Percentiles rank a stretch among this genome's conserved stretches.
Conservation (phyloP, 1,140 invertebrate species). For the Phthorimaea operculella region DNA sequence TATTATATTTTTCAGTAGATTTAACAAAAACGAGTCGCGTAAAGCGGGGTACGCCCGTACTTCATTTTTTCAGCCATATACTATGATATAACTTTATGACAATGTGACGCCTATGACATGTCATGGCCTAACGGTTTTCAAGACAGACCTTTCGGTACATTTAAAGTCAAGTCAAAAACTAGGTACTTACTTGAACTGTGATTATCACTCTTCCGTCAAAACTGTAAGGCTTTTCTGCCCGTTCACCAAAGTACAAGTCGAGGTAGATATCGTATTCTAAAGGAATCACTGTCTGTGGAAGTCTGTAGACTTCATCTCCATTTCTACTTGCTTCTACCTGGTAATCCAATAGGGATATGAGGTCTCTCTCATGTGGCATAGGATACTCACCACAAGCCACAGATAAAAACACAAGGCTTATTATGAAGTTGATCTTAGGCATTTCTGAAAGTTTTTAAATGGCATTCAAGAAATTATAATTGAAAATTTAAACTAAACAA, state of each 20-base stretch:
- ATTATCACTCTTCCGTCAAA: constrained; percentile 48
- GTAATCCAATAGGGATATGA: background rate
- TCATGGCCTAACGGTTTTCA: too few relatives aligned
- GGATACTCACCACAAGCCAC: background rate
- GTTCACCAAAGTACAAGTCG: constrained; percentile 51
- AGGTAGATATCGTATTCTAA: constrained; percentile 55
- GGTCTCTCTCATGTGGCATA: background rate
- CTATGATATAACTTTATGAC: too few relatives aligned
- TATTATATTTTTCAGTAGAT: too few relatives aligned
- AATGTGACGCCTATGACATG: too few relatives aligned
- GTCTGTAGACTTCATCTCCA: constrained; percentile 33
- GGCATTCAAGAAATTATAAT: too few relatives aligned
- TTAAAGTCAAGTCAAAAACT: too few relatives aligned
- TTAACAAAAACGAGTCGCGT: too few relatives aligned
- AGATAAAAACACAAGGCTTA: background rate
- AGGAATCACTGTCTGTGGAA: constrained; percentile 43
- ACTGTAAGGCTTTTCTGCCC: constrained; percentile 39
- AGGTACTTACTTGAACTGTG: constrained; percentile 44
- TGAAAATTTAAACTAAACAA: too few relatives aligned
- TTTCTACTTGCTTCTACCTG: constrained; percentile 15
- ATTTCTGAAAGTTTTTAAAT: background rate
- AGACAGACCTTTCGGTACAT: too few relatives aligned
- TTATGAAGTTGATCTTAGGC: background rate
- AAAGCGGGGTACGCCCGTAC: too few relatives aligned
- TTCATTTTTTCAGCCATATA: too few relatives aligned